Base-by-base conservation (phyloP, 2,797 vertebrate species). In the Chelon auratus region DNA sequence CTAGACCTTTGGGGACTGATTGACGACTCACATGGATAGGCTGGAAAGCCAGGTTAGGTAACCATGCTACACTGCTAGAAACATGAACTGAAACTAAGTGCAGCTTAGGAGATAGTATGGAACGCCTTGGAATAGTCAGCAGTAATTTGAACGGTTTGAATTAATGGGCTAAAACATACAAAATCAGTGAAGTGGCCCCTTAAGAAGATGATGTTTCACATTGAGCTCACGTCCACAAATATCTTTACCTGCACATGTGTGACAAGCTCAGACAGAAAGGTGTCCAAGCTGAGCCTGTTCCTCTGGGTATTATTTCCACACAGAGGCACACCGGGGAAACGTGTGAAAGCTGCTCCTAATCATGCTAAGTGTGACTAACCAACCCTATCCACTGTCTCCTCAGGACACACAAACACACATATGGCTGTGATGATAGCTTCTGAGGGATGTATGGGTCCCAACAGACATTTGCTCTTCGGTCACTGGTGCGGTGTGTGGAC, bases 331-430 rank as follows among this genome's bases (percentile, higher is more conserved):
- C 67, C 24, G 72, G 62, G 55, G 59, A 60, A 55, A 62, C 58
- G 82, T 82, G 74, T 80, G 58, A 77, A 56, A 80, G 80, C 86
- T 73, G 64, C 67, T 67, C 52, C 45, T 86, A 80, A 85, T 89
- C 87, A 63, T 75, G 76, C 82, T 80, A 58, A 85, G 82, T 82
- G 85, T 85, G 83, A 83, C 86, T 43, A 86, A 88, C 68, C 70
- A 71, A 62, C 62, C 74, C 9, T 72, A 30, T 59, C 72, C 54
- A 52, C 53, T 17, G 61, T 64, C 68, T 82, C 83, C 74, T 62
- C 66, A 8, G 80, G 81, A 81, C 83, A 69, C 63, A 63, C 39
- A 12, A 47, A 40, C 30, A 48, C 37, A 61, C 30, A 20, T 37
- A 65, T 55, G 74, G 78, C 80, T 72, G 70, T 50, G 82, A 70